Conservation (phyloP, 2,797 vertebrate genomes). For the Alexandromys oeconomus region DNA sequence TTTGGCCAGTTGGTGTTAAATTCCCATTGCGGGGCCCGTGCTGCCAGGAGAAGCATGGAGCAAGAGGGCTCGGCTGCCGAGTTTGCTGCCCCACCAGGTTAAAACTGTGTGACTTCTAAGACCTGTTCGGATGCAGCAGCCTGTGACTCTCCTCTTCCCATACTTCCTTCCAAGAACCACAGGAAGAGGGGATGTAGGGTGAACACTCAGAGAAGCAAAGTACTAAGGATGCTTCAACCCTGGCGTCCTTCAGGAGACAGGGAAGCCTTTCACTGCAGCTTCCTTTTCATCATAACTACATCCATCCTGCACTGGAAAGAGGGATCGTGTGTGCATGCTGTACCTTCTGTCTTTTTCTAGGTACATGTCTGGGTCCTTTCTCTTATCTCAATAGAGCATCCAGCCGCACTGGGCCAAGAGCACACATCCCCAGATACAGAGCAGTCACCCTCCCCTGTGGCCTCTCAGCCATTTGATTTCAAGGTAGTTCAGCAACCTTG, state of each 20-base stretch:
- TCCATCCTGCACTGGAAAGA: background rate
- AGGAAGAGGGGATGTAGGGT: background rate
- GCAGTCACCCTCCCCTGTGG: conserved; percentile 7
- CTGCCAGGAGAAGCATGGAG: background rate
- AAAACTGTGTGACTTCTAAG: conserved; percentile 26
- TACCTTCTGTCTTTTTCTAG: background rate
- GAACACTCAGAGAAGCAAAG: background rate
- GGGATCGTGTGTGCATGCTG: background rate
- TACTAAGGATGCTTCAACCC: background rate
- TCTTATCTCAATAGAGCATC: background rate
- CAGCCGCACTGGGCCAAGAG: background rate
- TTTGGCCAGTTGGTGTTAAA: background rate
- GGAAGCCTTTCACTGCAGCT: background rate
- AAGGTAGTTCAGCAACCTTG: conserved; percentile 18
- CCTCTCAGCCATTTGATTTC: conserved; percentile 60
- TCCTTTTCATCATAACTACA: background rate
- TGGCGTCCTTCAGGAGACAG: background rate
- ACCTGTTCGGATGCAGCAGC: background rate
- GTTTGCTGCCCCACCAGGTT: background rate
- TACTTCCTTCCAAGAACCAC: background rate
- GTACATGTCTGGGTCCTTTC: background rate
- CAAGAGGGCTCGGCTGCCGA: background rate
- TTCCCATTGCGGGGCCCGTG: background rate
- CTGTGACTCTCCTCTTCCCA: background rate
- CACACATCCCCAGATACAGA: background rate